Base-by-base conservation (phyloP, 1,140 invertebrate species). In the Ditylenchus dipsaci region DNA sequence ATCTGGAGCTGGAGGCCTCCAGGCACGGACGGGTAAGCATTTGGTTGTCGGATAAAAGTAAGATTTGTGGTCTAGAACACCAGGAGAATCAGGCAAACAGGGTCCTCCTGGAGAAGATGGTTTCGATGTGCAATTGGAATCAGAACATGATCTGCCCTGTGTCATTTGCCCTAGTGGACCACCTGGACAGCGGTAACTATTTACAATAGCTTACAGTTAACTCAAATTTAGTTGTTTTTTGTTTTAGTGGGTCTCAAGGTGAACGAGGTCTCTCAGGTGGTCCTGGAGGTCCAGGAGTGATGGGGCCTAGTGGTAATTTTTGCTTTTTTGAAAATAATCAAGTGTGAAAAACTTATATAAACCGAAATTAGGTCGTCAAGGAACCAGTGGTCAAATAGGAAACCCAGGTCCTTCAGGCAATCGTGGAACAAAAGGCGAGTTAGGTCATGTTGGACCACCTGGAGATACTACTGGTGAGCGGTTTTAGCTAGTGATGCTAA, bases 61-160 rank as follows among this genome's bases (percentile, higher is more conserved):
- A 21, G 15, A 38, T 38, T 17, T 53, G 49, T 3, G 23, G 3
- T 53, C 15, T 26, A 66, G 73, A 23, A 30, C 63, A n/a, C 72
- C 72, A 11, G 73, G 73, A 38, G 58, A 72, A 19, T 23, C 72
- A 7, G 73, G 73, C 56, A 75, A 68, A 21, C 72, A 59, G n/a
- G 73, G 73, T 30, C 26, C 23, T 11, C 13, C 61, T 53, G 73
- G 73, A 23, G 60, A 71, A 19, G 73, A 75, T 47, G 73, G 73
- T 68, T 64, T 71, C 27, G 73, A 75, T 59, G 64, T 75, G 27
- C 57, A 69, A 27, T 29, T 75, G 9, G 72, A 71, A 29, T 23
- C 73, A 21, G 73, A 75, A 27, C 63, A 61, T 15, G 73, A 75
- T 19, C 43, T 77, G 1, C 75, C 75, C 13, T 75, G 73, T 49